Percentiles rank a stretch among this genome's conserved stretches.
Evolutionary conservation across 2,113 vertebrate genomes (phyloP).

Genomic region (Notothenia coriiceps): DNA sequence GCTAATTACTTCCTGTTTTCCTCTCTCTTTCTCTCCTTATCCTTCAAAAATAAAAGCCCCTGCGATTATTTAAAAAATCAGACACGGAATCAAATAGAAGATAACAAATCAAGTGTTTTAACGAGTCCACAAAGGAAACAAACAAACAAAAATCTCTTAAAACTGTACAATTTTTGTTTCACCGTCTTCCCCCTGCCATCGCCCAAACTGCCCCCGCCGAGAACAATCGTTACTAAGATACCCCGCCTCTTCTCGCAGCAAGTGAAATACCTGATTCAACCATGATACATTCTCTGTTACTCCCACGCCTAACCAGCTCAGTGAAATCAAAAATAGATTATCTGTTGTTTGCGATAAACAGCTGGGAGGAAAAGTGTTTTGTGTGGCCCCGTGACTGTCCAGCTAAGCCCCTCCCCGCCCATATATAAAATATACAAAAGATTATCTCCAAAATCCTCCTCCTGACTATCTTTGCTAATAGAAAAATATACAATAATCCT

Average conservation of each 20-base stretch:
- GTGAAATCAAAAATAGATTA: conserved; percentile 77
- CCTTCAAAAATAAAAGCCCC: conserved; percentile 45
- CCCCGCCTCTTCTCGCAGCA: conserved; percentile 42
- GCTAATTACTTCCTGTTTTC: conserved; percentile 46
- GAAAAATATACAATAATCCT: conserved; percentile 88
- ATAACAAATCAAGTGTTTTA: conserved; percentile 71
- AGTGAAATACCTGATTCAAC: conserved; percentile 77
- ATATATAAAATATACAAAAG: conserved; percentile 88
- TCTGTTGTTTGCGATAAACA: conserved; percentile 59
- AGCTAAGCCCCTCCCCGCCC: conserved; percentile 64
- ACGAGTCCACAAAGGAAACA: conserved; percentile 64
- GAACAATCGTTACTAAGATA: conserved; percentile 65
- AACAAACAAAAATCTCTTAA: conserved; percentile 52
- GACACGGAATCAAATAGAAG: conserved; percentile 78
- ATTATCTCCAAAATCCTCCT: conserved; percentile 83
- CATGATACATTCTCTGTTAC: conserved; percentile 76
- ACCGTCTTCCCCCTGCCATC: conserved; percentile 13
- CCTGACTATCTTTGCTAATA: conserved; percentile 78
- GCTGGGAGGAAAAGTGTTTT: conserved; percentile 55
- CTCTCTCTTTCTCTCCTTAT: neutral
- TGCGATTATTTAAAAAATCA: conserved; percentile 48
- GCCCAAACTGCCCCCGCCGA: neutral
- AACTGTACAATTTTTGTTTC: conserved; percentile 74
- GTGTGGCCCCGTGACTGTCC: conserved; percentile 71
- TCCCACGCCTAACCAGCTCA: conserved; percentile 46